phyloP scores from a whole-genome alignment of 2,113 vertebrate genomes.

The Prietella phreatophila region DNA sequence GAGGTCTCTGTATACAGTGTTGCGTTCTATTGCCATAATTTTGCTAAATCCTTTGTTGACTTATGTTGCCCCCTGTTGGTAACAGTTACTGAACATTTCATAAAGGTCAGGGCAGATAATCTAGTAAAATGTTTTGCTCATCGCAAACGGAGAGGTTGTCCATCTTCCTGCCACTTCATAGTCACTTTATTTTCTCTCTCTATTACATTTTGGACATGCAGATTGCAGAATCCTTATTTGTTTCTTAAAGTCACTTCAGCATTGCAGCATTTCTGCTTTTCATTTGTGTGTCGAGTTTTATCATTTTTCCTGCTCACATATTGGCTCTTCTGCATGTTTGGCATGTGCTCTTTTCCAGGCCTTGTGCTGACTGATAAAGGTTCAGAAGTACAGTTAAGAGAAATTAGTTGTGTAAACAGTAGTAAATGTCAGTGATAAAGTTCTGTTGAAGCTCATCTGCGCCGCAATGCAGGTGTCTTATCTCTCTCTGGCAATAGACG shows the following conservation, averaged over 20 bases:
- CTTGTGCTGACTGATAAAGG: slow-evolving; percentile 75
- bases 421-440: slow-evolving; percentile 80
- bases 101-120: not conserved
- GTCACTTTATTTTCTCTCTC: not conserved
- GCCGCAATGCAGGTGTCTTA: slow-evolving; percentile 73
- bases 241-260: slow-evolving; percentile 34
- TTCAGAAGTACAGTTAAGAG: slow-evolving; percentile 79
- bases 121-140: not conserved
- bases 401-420: slow-evolving; percentile 79
- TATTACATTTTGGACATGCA: slow-evolving; percentile 8
- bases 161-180: not conserved
- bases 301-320: slow-evolving; percentile 62
- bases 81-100: not conserved
- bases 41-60: slow-evolving; percentile 20
- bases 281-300: slow-evolving; percentile 52
- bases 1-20: slow-evolving; percentile 10
- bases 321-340: slow-evolving; percentile 73
- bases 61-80: slow-evolving; percentile 34
- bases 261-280: slow-evolving; percentile 24
- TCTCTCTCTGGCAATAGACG: slow-evolving; percentile 73
- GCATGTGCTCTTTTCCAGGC: slow-evolving; percentile 69
- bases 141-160: not conserved
- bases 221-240: slow-evolving; percentile 43
- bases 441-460: slow-evolving; percentile 78
- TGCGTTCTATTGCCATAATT: slow-evolving; percentile 44